Conservation (phyloP, 2,797 vertebrate species). For the Tenualosa thibaudeaui region DNA sequence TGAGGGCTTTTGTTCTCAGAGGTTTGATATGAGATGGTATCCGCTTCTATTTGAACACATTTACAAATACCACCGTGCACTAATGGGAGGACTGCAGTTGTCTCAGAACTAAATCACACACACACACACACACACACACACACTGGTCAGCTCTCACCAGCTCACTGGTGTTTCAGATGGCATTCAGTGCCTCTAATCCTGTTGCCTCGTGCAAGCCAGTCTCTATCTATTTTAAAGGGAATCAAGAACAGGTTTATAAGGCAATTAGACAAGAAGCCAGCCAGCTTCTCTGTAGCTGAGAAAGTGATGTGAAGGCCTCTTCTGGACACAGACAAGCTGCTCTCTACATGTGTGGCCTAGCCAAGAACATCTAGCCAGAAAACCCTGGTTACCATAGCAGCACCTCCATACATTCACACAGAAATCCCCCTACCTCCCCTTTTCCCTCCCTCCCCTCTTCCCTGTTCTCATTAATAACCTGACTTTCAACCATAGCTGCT, state of each 20-base stretch:
- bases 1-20: background rate
- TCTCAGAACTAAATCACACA: background rate
- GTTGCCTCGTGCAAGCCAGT: slow-evolving; percentile 36
- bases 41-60: background rate
- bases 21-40: background rate
- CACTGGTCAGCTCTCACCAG: slow-evolving; percentile 34
- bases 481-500: background rate
- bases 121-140: background rate
- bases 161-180: slow-evolving; percentile 39
- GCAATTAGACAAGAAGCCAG: slow-evolving; percentile 30
- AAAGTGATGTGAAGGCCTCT: slow-evolving; percentile 39
- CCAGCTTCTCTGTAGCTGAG: slow-evolving; percentile 27
- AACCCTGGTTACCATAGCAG: slow-evolving; percentile 45
- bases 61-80: background rate
- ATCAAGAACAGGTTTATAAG: slow-evolving; percentile 29
- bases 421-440: background rate
- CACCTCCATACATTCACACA: background rate
- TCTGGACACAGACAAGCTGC: slow-evolving; percentile 39
- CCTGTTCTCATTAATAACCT: background rate
- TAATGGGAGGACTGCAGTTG: background rate
- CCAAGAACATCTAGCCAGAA: slow-evolving; percentile 41
- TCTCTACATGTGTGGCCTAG: slow-evolving; percentile 45
- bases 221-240: slow-evolving; percentile 22
- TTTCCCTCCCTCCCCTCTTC: background rate
- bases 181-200: slow-evolving; percentile 47